Percentiles rank a stretch among this genome's conserved stretches.
Conservation (phyloP, 2,113 vertebrate species). For the Rhegmatorhina hoffmannsi region DNA sequence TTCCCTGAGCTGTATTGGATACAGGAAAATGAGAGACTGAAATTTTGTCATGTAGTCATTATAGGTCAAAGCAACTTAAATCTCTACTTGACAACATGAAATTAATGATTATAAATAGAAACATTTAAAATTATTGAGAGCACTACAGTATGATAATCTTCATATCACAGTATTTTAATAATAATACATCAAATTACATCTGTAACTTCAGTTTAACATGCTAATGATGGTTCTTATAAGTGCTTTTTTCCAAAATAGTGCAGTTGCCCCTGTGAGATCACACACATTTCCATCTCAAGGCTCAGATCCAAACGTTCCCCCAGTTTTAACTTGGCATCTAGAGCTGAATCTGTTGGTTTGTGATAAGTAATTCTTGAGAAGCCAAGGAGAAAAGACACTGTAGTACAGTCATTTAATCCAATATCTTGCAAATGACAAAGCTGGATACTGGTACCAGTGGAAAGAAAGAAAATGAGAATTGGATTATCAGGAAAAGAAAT, state of each 20-base stretch:
- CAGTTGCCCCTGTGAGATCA: background rate
- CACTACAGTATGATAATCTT: background rate
- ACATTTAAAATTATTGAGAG: background rate
- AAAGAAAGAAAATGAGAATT: background rate
- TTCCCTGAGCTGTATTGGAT: background rate
- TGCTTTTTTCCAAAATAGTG: background rate
- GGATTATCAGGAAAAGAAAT: background rate
- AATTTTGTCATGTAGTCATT: background rate
- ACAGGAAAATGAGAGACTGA: background rate
- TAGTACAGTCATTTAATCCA: background rate
- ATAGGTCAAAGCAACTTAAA: background rate
- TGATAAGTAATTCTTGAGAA: background rate
- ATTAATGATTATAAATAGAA: background rate
- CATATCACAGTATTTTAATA: background rate
- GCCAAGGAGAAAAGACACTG: background rate
- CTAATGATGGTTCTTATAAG: background rate
- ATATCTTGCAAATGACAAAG: background rate
- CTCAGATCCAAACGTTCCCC: background rate
- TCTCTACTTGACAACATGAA: background rate
- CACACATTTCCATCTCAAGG: background rate
- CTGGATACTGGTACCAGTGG: background rate
- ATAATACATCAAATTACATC: background rate
- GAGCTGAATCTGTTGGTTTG: background rate
- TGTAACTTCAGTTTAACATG: background rate
- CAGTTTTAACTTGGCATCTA: background rate